Evolutionary conservation across 2,113 vertebrate genomes (phyloP).

Genomic region (Struthidea cinerea): DNA sequence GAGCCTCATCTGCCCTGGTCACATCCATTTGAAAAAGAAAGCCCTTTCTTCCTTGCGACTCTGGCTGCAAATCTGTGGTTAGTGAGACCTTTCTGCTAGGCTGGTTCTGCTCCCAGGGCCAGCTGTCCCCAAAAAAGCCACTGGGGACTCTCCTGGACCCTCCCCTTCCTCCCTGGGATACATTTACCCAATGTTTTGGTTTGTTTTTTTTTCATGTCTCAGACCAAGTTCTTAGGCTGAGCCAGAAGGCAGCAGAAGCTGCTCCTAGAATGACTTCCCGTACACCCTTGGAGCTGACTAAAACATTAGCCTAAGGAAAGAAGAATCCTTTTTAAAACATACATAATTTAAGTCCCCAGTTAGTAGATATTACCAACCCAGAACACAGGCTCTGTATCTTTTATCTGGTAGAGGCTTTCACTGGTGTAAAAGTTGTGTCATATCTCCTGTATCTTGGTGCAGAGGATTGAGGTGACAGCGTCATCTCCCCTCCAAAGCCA

Average conservation of each 20-base stretch:
- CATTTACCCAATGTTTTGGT: neutral
- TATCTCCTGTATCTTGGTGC: neutral
- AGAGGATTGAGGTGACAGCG: neutral
- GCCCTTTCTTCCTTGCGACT: fast-evolving
- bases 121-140: neutral
- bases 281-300: neutral
- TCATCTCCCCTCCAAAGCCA: neutral
- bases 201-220: neutral
- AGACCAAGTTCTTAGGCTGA: neutral
- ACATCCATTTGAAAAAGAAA: neutral
- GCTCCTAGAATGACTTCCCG: neutral
- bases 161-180: neutral
- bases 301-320: neutral
- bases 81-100: neutral
- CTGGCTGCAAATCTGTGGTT: fast-evolving
- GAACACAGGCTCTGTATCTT: neutral
- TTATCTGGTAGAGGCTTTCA: neutral
- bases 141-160: neutral
- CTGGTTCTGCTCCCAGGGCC: neutral
- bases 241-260: neutral
- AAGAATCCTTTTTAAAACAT: neutral
- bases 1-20: neutral
- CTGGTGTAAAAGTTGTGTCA: neutral
- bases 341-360: neutral
- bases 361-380: neutral